Conservation (phyloP, 1,140 invertebrate genomes). For the Drosophila lini region DNA sequence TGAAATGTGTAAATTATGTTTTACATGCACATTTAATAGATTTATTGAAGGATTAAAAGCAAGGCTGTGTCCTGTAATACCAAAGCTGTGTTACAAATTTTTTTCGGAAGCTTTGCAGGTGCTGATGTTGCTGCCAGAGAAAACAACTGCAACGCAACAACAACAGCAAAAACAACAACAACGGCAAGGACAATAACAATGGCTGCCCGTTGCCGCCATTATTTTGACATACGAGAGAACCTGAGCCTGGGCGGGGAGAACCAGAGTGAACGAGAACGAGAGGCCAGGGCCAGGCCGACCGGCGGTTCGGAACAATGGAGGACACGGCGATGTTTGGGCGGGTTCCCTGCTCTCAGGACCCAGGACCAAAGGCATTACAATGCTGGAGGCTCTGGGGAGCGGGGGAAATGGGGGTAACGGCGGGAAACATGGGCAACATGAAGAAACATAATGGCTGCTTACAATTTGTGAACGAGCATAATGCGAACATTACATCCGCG, state of each 20-base stretch:
- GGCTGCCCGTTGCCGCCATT: conserved; percentile 59
- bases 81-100: not conserved
- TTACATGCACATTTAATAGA: not conserved
- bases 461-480: conserved; percentile 83
- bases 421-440: conserved; percentile 70
- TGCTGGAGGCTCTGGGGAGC: conserved; percentile 25
- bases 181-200: conserved; percentile 53
- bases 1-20: rapidly evolving
- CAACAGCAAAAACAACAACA: not conserved
- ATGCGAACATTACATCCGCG: conserved; percentile 83
- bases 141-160: conserved; percentile 23
- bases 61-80: not conserved
- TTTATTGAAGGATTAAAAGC: not conserved
- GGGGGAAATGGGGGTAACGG: not conserved
- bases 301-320: conserved; percentile 54
- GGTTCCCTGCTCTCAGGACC: conserved; percentile 22
- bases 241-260: conserved; percentile 38
- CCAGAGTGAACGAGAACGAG: not conserved
- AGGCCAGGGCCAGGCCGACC: conserved; percentile 10
- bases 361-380: conserved; percentile 59
- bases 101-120: conserved; percentile 27
- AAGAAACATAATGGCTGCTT: conserved; percentile 83
- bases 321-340: conserved; percentile 64
- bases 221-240: conserved; percentile 75
- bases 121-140: conserved; percentile 26